A percentile compares a stretch with the other conserved stretches of the same genome.
These are phyloP conservation scores for Vanessa cardui DNA, from an alignment of 2,888 invertebrate genomes.

Conservation along the genomic window DNA sequence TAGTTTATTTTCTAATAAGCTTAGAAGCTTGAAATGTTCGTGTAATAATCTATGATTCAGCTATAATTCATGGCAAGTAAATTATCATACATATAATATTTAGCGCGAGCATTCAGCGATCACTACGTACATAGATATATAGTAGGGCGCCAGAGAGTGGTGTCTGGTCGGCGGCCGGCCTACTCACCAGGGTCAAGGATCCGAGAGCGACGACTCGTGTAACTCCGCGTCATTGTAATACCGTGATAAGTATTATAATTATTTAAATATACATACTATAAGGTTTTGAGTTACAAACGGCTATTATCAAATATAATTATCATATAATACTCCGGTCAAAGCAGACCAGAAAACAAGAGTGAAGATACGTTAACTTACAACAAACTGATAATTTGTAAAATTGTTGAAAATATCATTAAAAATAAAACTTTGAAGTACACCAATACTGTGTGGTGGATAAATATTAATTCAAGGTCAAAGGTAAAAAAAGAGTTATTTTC, in stretches of 20 bases:
- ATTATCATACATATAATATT: conserved; percentile 21
- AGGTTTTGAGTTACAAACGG: not conserved
- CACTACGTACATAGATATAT: not conserved
- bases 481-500: too few relatives aligned
- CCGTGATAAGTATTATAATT: conserved; percentile 4
- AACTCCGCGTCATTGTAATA: conserved; percentile 32
- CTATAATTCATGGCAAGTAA: conserved; percentile 13
- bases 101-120: conserved; percentile 30
- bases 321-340: too few relatives aligned
- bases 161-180: conserved; percentile 44
- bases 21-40: not conserved
- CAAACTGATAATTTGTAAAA: too few relatives aligned
- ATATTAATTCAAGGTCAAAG: too few relatives aligned
- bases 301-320: not conserved
- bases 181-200: conserved; percentile 65
- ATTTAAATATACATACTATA: not conserved
- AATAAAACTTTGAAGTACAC: too few relatives aligned
- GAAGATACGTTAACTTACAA: too few relatives aligned
- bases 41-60: not conserved
- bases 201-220: conserved; percentile 45
- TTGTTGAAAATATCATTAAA: too few relatives aligned
- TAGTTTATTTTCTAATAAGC: too few relatives aligned
- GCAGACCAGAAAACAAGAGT: too few relatives aligned
- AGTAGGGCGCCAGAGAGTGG: conserved; percentile 58
- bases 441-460: too few relatives aligned